phyloP scores from a whole-genome alignment of 2,113 vertebrate genomes.

The Speoplatyrhinus poulsoni region DNA sequence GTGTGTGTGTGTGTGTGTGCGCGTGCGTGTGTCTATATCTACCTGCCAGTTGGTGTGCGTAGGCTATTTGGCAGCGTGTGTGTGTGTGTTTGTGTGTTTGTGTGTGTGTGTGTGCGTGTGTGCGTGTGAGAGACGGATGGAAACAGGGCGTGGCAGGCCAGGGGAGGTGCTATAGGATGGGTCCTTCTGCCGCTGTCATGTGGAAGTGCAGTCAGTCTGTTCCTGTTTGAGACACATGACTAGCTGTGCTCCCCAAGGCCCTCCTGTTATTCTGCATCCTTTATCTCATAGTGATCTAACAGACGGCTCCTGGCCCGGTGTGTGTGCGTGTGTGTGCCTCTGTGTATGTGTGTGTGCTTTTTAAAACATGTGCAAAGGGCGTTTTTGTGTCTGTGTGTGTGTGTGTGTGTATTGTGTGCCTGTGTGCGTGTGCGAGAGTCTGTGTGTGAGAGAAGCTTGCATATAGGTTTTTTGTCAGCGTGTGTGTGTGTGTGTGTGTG shows the following conservation, averaged over 20 bases:
- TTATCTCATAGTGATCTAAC: slow-evolving; percentile 66
- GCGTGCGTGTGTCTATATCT: slow-evolving; percentile 14
- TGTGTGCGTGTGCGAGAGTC: slow-evolving; percentile 14
- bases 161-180: slow-evolving; percentile 56
- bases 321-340: background rate
- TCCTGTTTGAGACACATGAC: slow-evolving; percentile 75
- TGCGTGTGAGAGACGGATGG: background rate
- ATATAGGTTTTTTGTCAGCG: background rate
- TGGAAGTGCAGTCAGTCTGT: slow-evolving; percentile 69
- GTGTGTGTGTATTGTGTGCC: slow-evolving; percentile 21
- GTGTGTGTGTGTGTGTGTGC: background rate
- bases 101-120: background rate
- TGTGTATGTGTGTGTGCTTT: too few species aligned
- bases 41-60: slow-evolving; percentile 58
- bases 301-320: slow-evolving; percentile 32
- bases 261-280: slow-evolving; percentile 72
- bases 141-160: slow-evolving; percentile 24
- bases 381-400: background rate
- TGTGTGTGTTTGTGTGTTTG: too few species aligned
- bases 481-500: background rate
- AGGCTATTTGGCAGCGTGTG: background rate
- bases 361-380: too few species aligned
- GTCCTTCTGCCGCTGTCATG: slow-evolving; percentile 70
- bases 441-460: too few species aligned
- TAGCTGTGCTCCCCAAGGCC: slow-evolving; percentile 67